A percentile compares a stretch with the other conserved stretches of the same genome.
phyloP scores from a whole-genome alignment of 2,797 vertebrate species.

The Cuculus canorus region DNA sequence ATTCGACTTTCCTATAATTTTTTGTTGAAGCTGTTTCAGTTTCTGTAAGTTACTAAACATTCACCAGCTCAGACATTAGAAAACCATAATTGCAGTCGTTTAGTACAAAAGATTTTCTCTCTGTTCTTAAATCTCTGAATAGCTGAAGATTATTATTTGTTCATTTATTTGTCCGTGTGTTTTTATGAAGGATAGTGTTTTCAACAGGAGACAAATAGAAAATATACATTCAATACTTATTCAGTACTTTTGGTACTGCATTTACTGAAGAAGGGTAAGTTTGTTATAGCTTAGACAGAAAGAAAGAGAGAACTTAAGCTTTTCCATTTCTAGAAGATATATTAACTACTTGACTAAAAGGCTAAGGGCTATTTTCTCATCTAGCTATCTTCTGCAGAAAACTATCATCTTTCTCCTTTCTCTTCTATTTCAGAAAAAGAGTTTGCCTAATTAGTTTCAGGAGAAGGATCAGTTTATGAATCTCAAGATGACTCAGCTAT shows the following conservation, averaged over 20 bases:
- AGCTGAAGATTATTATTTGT: not conserved
- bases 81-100: not conserved
- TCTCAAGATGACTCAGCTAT: not conserved
- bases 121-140: not conserved
- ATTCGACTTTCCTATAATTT: not conserved
- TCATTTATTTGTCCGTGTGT: not conserved
- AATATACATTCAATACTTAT: not conserved
- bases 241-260: too few relatives aligned
- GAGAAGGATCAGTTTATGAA: not conserved
- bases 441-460: not conserved
- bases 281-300: not conserved
- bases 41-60: not conserved
- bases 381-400: not conserved
- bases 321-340: not conserved
- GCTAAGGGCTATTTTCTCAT: not conserved
- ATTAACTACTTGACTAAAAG: not conserved
- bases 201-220: not conserved
- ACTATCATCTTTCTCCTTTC: not conserved
- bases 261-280: not conserved
- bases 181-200: not conserved
- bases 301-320: not conserved
- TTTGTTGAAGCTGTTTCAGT: not conserved
- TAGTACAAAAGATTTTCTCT: not conserved
- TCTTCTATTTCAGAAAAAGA: not conserved
- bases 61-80: not conserved